Percentiles rank a stretch among this genome's conserved stretches.
phyloP scores from a whole-genome alignment of 2,888 invertebrate species.

The Polyommatus icarus region DNA sequence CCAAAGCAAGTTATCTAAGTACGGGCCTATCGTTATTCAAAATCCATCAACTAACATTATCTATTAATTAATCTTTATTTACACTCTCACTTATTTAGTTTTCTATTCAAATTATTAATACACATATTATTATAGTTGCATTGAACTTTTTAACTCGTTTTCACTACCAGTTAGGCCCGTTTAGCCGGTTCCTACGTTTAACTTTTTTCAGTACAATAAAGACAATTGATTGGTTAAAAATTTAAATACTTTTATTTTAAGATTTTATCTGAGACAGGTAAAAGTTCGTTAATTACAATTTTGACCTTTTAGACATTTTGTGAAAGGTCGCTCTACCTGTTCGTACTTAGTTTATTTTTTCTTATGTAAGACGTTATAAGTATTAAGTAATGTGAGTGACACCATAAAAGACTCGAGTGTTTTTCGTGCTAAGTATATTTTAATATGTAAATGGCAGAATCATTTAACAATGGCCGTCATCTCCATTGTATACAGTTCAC shows the following conservation, averaged over 20 bases:
- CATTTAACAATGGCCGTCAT: conserved; percentile 37
- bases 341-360: background rate
- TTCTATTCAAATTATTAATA: background rate
- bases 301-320: conserved; percentile 6
- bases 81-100: background rate
- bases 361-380: background rate
- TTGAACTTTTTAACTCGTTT: background rate
- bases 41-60: background rate
- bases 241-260: too few relatives aligned
- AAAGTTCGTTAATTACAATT: background rate
- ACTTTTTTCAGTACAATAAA: background rate
- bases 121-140: background rate
- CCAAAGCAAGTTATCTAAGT: too few relatives aligned
- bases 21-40: too few relatives aligned
- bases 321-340: background rate
- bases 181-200: background rate
- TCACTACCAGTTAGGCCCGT: conserved; percentile 9
- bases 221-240: background rate
- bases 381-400: background rate
- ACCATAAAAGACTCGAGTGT: conserved; percentile 7
- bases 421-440: conserved; percentile 23
- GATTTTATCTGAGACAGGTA: background rate
- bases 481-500: conserved; percentile 40
- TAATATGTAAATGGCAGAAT: conserved; percentile 38
- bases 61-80: background rate